Evolutionary conservation across 2,888 invertebrate genomes (phyloP), one percentile per base, ranked within the genome.

Genomic region (Glomeris marginata): DNA sequence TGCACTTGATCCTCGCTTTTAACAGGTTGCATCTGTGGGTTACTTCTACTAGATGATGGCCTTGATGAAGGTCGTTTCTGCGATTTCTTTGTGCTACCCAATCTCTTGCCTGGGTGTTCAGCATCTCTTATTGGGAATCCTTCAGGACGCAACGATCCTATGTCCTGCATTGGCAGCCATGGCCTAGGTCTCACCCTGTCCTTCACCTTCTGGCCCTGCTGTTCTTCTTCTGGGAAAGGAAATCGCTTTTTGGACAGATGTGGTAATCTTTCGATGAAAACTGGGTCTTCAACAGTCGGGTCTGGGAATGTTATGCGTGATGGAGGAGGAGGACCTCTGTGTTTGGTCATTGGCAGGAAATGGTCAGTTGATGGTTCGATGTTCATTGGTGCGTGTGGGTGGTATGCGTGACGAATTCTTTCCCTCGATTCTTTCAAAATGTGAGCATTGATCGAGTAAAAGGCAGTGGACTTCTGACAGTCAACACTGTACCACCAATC

Each of bases 401-500:
- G 28, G 28, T 28, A 28, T 28, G 28, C 28, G 8, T 28, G 28
- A 28, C 28, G 18, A 2, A 38, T 5, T 20, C 10, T 38, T 15
- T 38, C 15, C 3, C 8, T 38, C 4, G 18, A 38, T 6, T 3
- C 21, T 20, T 44, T 42, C 21, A 44, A 51, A 15, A 53, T 38
- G 8, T 44, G 36, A 15, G 51, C 45, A 22, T 53, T 53, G 21
- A 51, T 20, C 2, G 18, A 21, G 36, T 53, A 53, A 41, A 48
- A 51, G 35, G 18, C 5, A 5, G 38, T 13, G 1, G 53, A 37
- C n/a, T 40, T n/a, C 18, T 43, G 37, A 21, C 53, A 53, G 28
- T 53, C 51, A 11, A 53, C 53, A 21, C 45, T 50, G 48, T 51
- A 51, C 53, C 53, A 53, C 53, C 53, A 53, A 20, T 53, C 50